A percentile compares a stretch with the other conserved stretches of the same genome.
Conservation (phyloP, 2,113 vertebrate genomes). For the Heptranchias perlo region DNA sequence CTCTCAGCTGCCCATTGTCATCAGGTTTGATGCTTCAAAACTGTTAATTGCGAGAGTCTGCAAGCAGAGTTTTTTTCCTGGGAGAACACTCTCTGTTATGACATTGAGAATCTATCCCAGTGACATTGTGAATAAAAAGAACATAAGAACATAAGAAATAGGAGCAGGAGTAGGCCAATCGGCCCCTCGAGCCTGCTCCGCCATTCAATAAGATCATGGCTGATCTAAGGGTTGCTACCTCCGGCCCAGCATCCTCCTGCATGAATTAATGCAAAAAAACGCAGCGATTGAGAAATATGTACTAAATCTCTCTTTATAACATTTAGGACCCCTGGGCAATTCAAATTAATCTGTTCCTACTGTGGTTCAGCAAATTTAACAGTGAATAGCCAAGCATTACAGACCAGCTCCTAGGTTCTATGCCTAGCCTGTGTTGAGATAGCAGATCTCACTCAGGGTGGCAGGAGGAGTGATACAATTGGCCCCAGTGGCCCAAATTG, state of each 20-base stretch:
- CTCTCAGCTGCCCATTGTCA: neutral
- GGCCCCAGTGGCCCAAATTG: neutral
- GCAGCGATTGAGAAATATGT: neutral
- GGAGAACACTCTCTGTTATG: neutral
- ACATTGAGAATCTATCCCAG: neutral
- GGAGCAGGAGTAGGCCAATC: too few species aligned
- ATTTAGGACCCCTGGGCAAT: neutral
- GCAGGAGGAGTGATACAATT: neutral
- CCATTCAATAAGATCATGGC: too few species aligned
- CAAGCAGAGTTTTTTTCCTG: neutral
- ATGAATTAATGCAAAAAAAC: neutral
- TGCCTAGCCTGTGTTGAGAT: neutral
- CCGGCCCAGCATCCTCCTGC: neutral
- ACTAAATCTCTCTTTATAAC: neutral
- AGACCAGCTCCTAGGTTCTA: neutral
- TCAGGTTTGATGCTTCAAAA: neutral
- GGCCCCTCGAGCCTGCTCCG: too few species aligned
- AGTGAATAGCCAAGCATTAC: neutral
- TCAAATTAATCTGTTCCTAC: neutral
- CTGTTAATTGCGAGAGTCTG: neutral
- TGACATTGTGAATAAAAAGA: neutral
- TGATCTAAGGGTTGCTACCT: neutral
- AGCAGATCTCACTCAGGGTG: neutral
- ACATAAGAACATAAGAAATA: too few species aligned
- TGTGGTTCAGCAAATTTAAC: neutral